Percentiles rank a stretch among this genome's conserved stretches.
Conservation (phyloP, 2,797 vertebrate genomes). For the Sphenodon punctatus region DNA sequence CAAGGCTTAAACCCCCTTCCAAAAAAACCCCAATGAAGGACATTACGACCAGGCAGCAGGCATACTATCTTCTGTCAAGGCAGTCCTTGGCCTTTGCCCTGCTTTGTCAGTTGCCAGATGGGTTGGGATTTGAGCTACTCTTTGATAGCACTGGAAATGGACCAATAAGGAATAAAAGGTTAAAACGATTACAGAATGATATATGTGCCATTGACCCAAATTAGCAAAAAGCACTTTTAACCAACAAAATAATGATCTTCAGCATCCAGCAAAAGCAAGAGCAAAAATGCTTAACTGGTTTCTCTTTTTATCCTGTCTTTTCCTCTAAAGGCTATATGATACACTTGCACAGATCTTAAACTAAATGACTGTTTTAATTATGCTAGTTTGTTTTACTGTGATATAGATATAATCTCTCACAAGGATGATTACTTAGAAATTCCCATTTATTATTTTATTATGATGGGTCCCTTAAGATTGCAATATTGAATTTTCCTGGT, state of each 20-base stretch:
- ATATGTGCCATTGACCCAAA: not conserved
- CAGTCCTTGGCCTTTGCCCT: slow-evolving; percentile 35
- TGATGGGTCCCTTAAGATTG: slow-evolving; percentile 42
- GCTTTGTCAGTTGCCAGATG: slow-evolving; percentile 40
- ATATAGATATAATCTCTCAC: not conserved
- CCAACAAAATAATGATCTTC: not conserved
- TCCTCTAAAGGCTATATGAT: not conserved
- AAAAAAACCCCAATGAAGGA: not conserved
- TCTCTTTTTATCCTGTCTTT: not conserved
- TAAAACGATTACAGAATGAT: not conserved
- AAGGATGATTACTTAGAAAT: slow-evolving; percentile 36
- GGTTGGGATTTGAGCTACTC: slow-evolving; percentile 29
- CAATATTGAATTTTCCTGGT: slow-evolving; percentile 37
- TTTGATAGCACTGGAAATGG: not conserved
- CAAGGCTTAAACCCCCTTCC: slow-evolving; percentile 5
- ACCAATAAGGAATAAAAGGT: slow-evolving; percentile 9
- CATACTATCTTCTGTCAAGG: not conserved
- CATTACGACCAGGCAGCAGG: not conserved
- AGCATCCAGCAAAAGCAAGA: not conserved
- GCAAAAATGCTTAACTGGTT: not conserved
- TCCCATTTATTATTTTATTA: slow-evolving; percentile 60
- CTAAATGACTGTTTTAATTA: slow-evolving; percentile 31
- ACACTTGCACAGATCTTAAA: not conserved
- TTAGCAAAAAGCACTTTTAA: not conserved
- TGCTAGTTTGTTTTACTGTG: not conserved